Conservation (phyloP, 2,797 vertebrate species). For the Enteromius trimaculatus region DNA sequence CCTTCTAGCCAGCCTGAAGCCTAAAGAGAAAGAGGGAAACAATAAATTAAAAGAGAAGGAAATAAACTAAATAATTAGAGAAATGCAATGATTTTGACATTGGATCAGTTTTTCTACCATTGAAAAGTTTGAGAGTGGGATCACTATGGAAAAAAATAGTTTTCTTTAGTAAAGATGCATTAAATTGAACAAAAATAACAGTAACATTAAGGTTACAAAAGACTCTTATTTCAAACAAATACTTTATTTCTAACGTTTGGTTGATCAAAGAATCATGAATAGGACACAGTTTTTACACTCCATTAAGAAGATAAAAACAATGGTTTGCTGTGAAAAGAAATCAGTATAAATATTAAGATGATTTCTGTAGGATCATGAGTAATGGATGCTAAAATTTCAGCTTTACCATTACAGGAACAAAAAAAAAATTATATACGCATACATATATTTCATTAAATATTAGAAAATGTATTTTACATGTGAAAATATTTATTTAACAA, state of each 20-base stretch:
- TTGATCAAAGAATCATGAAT: neutral
- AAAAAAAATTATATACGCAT: neutral
- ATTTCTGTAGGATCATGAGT: neutral
- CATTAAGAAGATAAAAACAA: neutral
- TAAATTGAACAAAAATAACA: neutral
- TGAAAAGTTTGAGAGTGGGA: neutral
- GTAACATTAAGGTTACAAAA: neutral
- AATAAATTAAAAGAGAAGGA: slow-evolving; percentile 53
- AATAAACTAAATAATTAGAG: slow-evolving; percentile 10
- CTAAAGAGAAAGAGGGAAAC: slow-evolving; percentile 34
- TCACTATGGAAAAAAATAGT: neutral
- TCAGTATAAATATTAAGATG: neutral
- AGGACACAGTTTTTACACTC: neutral
- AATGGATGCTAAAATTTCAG: neutral
- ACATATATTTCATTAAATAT: neutral
- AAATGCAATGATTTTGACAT: neutral
- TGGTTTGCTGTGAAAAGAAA: neutral
- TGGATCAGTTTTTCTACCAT: neutral
- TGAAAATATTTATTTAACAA: neutral
- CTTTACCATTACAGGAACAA: neutral
- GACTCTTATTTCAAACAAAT: neutral
- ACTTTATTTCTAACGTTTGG: neutral
- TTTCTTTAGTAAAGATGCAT: neutral
- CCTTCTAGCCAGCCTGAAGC: slow-evolving; percentile 36
- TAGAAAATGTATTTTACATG: neutral